Evolutionary conservation across 2,113 vertebrate genomes (phyloP), one percentile per base, ranked within the genome.

Genomic region (Ursus arctos): DNA sequence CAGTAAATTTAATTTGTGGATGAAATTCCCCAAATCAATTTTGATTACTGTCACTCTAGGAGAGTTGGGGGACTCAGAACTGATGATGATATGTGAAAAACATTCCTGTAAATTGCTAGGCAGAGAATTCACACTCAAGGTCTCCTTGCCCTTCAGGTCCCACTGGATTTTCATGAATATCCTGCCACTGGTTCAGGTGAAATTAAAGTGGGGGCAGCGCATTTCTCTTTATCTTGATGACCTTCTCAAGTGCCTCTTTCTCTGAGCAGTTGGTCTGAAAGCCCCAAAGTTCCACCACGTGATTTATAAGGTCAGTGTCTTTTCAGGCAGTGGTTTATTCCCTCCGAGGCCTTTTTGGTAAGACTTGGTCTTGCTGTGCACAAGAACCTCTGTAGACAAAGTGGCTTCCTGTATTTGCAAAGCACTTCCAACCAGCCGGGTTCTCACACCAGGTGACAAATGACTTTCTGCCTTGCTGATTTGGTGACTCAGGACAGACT

Each of bases 1-100:
- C 22, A 22, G 86, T 14, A 79, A 79, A 97, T 95, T 97, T 85
- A 93, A 97, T 97, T 93, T 96, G 85, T 96, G 91, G 90, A 82
- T 97, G 81, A 97, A 97, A 97, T 91, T 96, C 69, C 72, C 91
- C 89, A 86, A 94, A 97, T 98, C 96, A 91, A 83, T 94, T 96
- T 95, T 94, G 94, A 95, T 93, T 93, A 88, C 85, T 92, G 96
- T 97, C 95, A 97, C 65, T 94, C 95, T 31, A 47, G 77, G 88
- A 97, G 93, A 87, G 71, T 22, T 88, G 94, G 84, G 85, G 67
- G n/a, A 82, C 59, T 88, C 82, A 79, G 57, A 80, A 92, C 28
- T 19, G 6, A 87, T 3, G 57, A 74, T 36, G 71, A 91, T 86
- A 88, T 81, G 65, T 86, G 91, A 77, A 92, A 88, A 95, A 55